A percentile compares a stretch with the other conserved stretches of the same genome.
Conservation (phyloP, 2,888 invertebrate species). For the Andrena bicolor region DNA sequence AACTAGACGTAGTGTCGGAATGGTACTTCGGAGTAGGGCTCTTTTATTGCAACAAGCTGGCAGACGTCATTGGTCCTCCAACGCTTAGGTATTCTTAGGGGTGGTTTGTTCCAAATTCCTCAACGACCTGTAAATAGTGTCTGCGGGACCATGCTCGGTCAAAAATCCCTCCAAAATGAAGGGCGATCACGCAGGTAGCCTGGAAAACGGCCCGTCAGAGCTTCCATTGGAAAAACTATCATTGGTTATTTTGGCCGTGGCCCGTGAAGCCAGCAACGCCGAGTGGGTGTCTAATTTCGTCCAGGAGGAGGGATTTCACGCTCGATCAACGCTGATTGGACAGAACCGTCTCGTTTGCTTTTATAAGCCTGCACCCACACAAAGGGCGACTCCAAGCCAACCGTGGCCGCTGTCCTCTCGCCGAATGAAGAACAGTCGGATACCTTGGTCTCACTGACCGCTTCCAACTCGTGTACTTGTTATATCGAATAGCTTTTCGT, state of each 20-base stretch:
- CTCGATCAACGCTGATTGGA: constrained; percentile 71
- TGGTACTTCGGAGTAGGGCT: constrained; percentile 1
- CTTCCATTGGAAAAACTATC: constrained; percentile 52
- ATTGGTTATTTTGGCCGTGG: constrained; percentile 55
- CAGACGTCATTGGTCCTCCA: too few species aligned
- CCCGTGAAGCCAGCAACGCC: constrained; percentile 30
- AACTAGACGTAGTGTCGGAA: background rate
- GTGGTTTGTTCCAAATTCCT: too few species aligned
- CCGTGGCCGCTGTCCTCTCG: background rate
- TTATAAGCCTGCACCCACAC: constrained; percentile 47
- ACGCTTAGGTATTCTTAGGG: too few species aligned
- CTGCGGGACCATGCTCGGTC: too few species aligned
- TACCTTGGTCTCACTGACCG: background rate
- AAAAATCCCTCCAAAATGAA: background rate
- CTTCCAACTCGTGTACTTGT: background rate
- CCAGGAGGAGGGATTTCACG: constrained; percentile 71
- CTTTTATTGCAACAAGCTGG: too few species aligned
- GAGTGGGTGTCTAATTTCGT: constrained; percentile 72
- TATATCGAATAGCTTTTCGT: too few species aligned
- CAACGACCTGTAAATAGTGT: too few species aligned
- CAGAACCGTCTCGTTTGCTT: constrained; percentile 51
- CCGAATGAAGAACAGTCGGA: background rate
- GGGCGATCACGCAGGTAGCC: background rate
- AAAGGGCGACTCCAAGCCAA: background rate
- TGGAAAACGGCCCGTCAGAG: background rate